Base-by-base conservation (phyloP, 2,888 invertebrate species). In the Pomacea canaliculata region DNA sequence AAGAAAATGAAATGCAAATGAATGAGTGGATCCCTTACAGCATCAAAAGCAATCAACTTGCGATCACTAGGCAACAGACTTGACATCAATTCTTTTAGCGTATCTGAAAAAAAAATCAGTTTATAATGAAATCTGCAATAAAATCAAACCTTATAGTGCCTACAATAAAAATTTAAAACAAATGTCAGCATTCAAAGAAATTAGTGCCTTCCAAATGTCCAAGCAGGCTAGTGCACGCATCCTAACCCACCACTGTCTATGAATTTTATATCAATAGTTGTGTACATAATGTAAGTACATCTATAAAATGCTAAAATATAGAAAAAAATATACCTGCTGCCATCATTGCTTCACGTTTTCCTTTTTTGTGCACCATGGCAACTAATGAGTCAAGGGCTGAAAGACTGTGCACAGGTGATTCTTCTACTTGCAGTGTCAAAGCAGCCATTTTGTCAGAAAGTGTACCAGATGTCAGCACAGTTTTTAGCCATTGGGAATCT, bases 371-470 rank as follows among this genome's bases (percentile, higher is more conserved):
- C 0, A 96, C 94, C 93, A 95, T 94, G 79, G 93, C 93, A 37
- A 97, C 92, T 19, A 97, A 91, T 85, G 93, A 94, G 76, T 93
- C 93, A 46, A 97, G 89, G 56, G 94, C 93, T 18, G 93, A 90
- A 70, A 97, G 90, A 89, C 94, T 95, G 89, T 95, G 95, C n/a
- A 96, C 92, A 0, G 96, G 96, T 83, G 94, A 94, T 86, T 96
- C 95, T 92, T 96, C 95, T 79, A 97, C 94, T 48, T 95, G 91
- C 48, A 97, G 92, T 10, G 95, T 94, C 78, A 94, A 94, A 0
- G 97, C 97, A 5, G 97, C 96, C 77, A 96, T 93, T 92, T 95
- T 95, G 91, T 97, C 97, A 0, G 94, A 93, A 0, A 94, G 93
- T 0, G 97, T 96, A 81, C 97, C 97, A 83, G 94, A 94, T 18